These are phyloP conservation scores for Rhagonycha fulva DNA, from an alignment of 2,888 invertebrate species.

Conservation along the genomic window DNA sequence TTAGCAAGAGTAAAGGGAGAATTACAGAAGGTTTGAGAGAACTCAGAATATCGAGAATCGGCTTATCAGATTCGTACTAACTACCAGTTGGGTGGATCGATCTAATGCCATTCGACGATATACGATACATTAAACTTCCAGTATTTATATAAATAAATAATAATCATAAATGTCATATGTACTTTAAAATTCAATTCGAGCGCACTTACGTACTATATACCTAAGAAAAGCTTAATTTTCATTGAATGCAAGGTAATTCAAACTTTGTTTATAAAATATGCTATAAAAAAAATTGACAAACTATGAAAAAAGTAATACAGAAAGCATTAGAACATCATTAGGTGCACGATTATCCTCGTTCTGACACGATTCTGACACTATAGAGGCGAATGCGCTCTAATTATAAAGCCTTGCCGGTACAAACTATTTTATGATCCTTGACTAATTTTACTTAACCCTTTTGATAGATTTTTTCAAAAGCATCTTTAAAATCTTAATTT, in stretches of 20 bases:
- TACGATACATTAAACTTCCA: slow-evolving; percentile 2
- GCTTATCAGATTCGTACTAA: slow-evolving; percentile 31
- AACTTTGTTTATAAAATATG: neutral
- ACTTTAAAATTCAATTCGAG: neutral
- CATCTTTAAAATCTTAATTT: neutral
- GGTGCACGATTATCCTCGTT: neutral
- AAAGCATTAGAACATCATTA: neutral
- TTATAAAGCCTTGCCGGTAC: neutral
- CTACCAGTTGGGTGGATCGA: slow-evolving; percentile 25
- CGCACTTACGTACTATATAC: neutral
- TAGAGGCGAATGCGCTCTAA: neutral
- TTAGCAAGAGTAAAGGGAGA: slow-evolving; percentile 10
- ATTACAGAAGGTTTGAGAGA: slow-evolving; percentile 19
- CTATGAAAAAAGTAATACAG: neutral
- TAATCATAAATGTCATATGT: neutral
- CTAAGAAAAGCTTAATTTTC: neutral
- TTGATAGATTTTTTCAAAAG: neutral
- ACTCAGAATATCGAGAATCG: slow-evolving; percentile 28
- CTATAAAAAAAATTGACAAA: neutral
- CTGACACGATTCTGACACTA: neutral
- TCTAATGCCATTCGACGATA: slow-evolving; percentile 8
- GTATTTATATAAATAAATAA: neutral
- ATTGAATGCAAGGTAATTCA: neutral
- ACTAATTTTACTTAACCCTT: neutral
- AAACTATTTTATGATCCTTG: neutral